Evolutionary conservation across 2,113 vertebrate genomes (phyloP).

Genomic region (Brachypteracias leptosomus): DNA sequence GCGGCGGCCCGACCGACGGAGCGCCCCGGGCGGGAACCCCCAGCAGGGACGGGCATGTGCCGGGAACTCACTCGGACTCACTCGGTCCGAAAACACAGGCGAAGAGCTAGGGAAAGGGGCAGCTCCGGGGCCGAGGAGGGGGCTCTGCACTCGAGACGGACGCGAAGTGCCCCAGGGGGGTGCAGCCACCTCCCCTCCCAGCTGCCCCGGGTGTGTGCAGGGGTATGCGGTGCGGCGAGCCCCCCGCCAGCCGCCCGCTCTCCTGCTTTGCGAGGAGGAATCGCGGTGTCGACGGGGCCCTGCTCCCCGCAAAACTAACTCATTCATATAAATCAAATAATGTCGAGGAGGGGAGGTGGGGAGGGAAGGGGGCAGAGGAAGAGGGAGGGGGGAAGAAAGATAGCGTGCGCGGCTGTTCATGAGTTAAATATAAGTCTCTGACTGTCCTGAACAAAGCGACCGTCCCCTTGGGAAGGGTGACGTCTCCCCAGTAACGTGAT

Average conservation of each 20-base stretch:
- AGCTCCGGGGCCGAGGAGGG: neutral
- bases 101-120: neutral
- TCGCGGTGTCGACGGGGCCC: neutral
- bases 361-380: too few species aligned
- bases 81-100: neutral
- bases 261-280: neutral
- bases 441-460: conserved; percentile 73
- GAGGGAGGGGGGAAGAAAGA: neutral
- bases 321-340: conserved; percentile 69
- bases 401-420: conserved; percentile 22
- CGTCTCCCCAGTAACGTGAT: conserved; percentile 84
- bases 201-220: neutral
- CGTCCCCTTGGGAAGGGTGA: conserved; percentile 83
- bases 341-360: too few species aligned
- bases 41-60: neutral
- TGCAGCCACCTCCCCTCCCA: neutral
- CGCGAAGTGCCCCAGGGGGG: neutral
- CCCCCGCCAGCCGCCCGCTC: neutral
- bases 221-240: neutral
- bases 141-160: neutral
- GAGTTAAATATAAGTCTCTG: conserved; percentile 73
- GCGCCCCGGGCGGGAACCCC: neutral
- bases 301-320: conserved; percentile 3
- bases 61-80: neutral
- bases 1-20: neutral